phyloP scores from a whole-genome alignment of 2,888 invertebrate genomes.

The Pollenia angustigena region DNA sequence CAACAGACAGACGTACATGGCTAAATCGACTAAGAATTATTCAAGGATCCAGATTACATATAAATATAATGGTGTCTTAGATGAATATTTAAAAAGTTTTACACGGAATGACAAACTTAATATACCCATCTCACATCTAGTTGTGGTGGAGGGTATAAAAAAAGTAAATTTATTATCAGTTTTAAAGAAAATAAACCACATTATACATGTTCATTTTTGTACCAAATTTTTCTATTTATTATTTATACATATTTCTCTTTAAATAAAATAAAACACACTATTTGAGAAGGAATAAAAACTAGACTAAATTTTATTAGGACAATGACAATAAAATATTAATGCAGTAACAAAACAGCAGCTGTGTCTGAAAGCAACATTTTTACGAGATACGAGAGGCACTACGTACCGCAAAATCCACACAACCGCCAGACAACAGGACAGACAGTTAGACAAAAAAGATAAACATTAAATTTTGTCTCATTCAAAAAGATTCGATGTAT shows the following conservation, averaged over 20 bases:
- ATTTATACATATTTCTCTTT: background rate
- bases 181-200: too few species aligned
- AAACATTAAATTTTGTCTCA: background rate
- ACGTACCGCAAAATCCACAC: background rate
- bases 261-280: background rate
- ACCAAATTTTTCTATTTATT: background rate
- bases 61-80: too few species aligned
- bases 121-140: too few species aligned
- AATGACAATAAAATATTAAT: slow-evolving; percentile 61
- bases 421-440: background rate
- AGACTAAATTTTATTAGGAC: slow-evolving; percentile 45
- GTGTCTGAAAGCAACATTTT: slow-evolving; percentile 21
- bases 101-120: too few species aligned
- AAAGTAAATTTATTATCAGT: too few species aligned
- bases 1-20: too few species aligned
- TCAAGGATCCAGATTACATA: too few species aligned
- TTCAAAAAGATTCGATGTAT: slow-evolving; percentile 12
- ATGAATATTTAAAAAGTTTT: too few species aligned
- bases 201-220: too few species aligned
- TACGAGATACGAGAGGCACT: background rate
- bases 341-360: slow-evolving; percentile 53
- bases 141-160: too few species aligned
- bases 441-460: background rate
- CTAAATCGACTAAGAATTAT: too few species aligned
- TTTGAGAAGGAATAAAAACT: background rate